Evolutionary conservation across 2,797 vertebrate genomes (phyloP).

Genomic region (Sebastes alutus): DNA sequence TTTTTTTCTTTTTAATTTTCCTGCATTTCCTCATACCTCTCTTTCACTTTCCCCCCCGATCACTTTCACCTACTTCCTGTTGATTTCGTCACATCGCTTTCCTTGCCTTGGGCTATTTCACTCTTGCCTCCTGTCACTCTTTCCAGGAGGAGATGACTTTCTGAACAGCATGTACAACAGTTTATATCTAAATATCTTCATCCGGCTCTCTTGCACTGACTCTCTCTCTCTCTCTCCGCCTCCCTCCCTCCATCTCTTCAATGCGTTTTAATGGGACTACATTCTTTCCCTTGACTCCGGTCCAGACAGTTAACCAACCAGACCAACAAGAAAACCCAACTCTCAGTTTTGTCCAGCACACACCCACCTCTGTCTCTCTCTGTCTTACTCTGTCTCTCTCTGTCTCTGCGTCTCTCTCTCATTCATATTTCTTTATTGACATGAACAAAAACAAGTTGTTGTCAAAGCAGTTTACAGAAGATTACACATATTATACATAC

Average conservation of each 20-base stretch:
- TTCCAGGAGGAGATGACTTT: neutral
- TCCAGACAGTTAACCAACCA: slow-evolving; percentile 65
- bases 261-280: slow-evolving; percentile 45
- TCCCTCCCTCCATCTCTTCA: slow-evolving; percentile 3
- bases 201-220: neutral
- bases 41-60: neutral
- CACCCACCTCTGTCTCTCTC: slow-evolving; percentile 13
- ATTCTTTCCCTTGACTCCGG: slow-evolving; percentile 63
- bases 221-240: no score
- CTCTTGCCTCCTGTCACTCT: no score
- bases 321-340: slow-evolving; percentile 60
- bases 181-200: neutral
- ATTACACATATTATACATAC: neutral
- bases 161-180: neutral
- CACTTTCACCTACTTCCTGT: neutral
- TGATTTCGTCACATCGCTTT: neutral
- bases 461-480: neutral
- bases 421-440: neutral
- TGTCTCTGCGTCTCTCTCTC: neutral
- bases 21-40: neutral
- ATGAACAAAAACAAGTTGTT: neutral
- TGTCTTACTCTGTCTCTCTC: neutral
- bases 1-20: neutral
- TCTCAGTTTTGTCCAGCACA: slow-evolving; percentile 13
- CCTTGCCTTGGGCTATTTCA: neutral